Percentiles rank a stretch among this genome's conserved stretches.
These are phyloP conservation scores for Leucophora obtusa DNA, from an alignment of 2,888 invertebrate species.

Conservation along the genomic window DNA sequence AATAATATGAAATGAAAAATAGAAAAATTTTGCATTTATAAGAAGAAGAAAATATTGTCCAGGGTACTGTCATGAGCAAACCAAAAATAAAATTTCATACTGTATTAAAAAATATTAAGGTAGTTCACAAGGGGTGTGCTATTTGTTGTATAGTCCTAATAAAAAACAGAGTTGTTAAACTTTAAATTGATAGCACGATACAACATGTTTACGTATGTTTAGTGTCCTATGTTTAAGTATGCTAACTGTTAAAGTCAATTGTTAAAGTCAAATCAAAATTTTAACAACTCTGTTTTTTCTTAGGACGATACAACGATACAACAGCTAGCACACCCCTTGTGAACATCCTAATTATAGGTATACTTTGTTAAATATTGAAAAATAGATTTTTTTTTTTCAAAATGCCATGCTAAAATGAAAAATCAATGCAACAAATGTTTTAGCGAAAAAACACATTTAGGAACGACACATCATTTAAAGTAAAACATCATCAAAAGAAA, in stretches of 20 bases:
- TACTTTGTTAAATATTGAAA: slow-evolving; percentile 16
- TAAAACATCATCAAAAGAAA: slow-evolving; percentile 75
- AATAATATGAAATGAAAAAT: slow-evolving; percentile 8
- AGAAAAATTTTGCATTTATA: neutral
- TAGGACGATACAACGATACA: no score
- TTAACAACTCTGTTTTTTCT: no score
- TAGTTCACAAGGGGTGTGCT: no score
- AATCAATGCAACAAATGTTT: slow-evolving; percentile 72
- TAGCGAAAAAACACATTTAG: slow-evolving; percentile 73
- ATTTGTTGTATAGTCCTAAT: no score
- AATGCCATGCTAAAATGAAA: slow-evolving; percentile 68
- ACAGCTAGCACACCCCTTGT: no score
- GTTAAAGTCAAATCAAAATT: no score
- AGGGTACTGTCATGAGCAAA: slow-evolving; percentile 44
- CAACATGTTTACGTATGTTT: no score
- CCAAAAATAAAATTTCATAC: slow-evolving; percentile 54
- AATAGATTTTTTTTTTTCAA: slow-evolving; percentile 16
- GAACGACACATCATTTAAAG: slow-evolving; percentile 76
- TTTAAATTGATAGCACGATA: no score
- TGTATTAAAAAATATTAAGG: neutral
- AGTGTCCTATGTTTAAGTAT: no score
- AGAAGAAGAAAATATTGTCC: slow-evolving; percentile 31
- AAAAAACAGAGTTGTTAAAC: no score
- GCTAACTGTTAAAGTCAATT: no score
- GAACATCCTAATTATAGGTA: no score